Base-by-base conservation (phyloP, 2,113 vertebrate genomes). In the Origma solitaria region DNA sequence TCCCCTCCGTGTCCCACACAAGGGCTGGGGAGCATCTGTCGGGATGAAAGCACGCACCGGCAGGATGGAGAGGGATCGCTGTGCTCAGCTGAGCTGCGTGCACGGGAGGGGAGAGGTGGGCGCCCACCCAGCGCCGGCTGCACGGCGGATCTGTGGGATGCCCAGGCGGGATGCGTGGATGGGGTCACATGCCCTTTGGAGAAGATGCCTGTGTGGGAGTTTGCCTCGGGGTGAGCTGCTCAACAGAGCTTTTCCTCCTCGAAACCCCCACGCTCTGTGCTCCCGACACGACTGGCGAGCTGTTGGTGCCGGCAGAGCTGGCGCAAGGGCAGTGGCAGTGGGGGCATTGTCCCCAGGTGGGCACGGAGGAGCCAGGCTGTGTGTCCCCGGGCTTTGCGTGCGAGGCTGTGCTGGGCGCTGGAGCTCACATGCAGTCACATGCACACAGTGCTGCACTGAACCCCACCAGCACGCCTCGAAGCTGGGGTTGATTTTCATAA, bases 321-420 rank as follows among this genome's bases (percentile, higher is more conserved):
- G 42, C 2, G 2, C 25, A 14, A 56, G 90, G 71, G 80, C 90
- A 49, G 80, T 0, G 9, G 44, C 1, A 0, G 30, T 0, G 5
- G 78, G 28, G 69, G 4, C 70, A 30, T 10, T 53, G 24, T 88
- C 75, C 86, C 44, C 53, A 10, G 53, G 61, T 78, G 86, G 60
- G 78, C 71, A 30, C 35, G 10, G 77, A 38, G 71, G 82, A 44
- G 71, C 28, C 50, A 23, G 56, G 38, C 61, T 60, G 45, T 0
- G 4, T 21, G 71, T 38, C 73, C 53, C 60, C 10, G 11, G 44
- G 72, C 77, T 70, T 19, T 47, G 69, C 4, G 5, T 81, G 50
- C 38, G 4, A 78, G 42, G 56, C 69, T 15, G 30, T 50, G 86
- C 80, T 4, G 7, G 40, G 45, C 1, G 0, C 86, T 31, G 73